Evolutionary conservation across 2,113 vertebrate genomes (phyloP).

Genomic region (Hippocampus comes): DNA sequence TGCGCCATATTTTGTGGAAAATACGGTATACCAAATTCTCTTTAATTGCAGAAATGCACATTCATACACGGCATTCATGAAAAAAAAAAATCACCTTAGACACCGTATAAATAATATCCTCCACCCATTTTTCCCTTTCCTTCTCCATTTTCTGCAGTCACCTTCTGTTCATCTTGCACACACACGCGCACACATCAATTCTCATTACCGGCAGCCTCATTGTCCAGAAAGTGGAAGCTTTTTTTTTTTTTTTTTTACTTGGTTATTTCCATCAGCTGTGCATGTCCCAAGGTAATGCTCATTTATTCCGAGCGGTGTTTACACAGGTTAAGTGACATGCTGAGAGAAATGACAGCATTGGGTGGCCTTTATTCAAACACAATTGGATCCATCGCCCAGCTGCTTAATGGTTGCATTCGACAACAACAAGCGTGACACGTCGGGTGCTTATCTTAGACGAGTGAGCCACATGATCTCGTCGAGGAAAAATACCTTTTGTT

Average conservation of each 20-base stretch:
- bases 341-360: conserved; percentile 48
- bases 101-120: conserved; percentile 44
- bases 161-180: conserved; percentile 5
- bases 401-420: conserved; percentile 47
- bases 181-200: conserved; percentile 18
- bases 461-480: conserved; percentile 22
- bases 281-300: conserved; percentile 57
- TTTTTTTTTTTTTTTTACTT: conserved; percentile 44
- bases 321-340: conserved; percentile 65
- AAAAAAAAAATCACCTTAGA: conserved; percentile 45
- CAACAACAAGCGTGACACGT: conserved; percentile 18
- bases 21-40: too few relatives aligned
- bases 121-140: conserved; percentile 14
- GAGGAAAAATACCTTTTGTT: conserved; percentile 25
- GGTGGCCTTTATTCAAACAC: conserved; percentile 46
- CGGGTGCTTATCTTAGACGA: conserved; percentile 14
- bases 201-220: conserved; percentile 57
- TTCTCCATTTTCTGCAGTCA: conserved; percentile 3
- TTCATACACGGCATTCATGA: too few relatives aligned
- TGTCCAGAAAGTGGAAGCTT: conserved; percentile 56
- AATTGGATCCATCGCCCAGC: conserved; percentile 60
- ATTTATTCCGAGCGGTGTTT: conserved; percentile 64
- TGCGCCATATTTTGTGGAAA: too few relatives aligned
- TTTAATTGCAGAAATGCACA: too few relatives aligned
- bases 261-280: conserved; percentile 48